Evolutionary conservation across 2,888 invertebrate species (phyloP).

Genomic region (Agrotis exclamationis): DNA sequence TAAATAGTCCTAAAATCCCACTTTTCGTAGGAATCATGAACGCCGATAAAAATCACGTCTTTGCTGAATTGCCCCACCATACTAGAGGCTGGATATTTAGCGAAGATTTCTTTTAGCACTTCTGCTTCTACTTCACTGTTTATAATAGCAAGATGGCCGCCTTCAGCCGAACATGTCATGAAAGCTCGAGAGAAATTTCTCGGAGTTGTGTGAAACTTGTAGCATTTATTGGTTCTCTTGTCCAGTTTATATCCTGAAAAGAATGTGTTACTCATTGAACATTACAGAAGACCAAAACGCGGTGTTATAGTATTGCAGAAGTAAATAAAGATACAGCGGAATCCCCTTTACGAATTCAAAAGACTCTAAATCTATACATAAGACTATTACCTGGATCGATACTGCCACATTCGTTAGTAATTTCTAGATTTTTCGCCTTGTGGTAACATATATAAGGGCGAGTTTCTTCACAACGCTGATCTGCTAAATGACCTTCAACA

Average conservation of each 20-base stretch:
- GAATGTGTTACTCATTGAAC: not conserved
- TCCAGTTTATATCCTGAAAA: conserved; percentile 71
- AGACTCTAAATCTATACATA: not conserved
- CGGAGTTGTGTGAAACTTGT: conserved; percentile 76
- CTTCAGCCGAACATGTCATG: conserved; percentile 76
- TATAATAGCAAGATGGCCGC: conserved; percentile 74
- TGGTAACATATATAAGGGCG: conserved; percentile 59
- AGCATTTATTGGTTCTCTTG: conserved; percentile 73
- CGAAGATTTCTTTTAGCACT: conserved; percentile 66
- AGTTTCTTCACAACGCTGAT: conserved; percentile 39
- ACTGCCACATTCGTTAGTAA: conserved; percentile 55
- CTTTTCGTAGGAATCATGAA: conserved; percentile 70
- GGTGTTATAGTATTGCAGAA: not conserved
- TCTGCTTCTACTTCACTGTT: conserved; percentile 71
- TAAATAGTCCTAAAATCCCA: conserved; percentile 74
- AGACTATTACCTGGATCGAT: conserved; percentile 31
- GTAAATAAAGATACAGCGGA: too few relatives aligned
- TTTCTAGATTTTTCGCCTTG: not conserved
- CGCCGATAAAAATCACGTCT: conserved; percentile 67
- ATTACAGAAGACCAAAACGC: not conserved
- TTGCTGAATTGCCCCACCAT: conserved; percentile 61
- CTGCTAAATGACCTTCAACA: conserved; percentile 41
- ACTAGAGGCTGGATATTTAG: conserved; percentile 54
- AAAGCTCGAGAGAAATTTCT: conserved; percentile 73
- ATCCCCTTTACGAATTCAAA: not conserved